These are phyloP conservation scores for Lagria hirta DNA, from an alignment of 2,888 invertebrate species.

Conservation along the genomic window DNA sequence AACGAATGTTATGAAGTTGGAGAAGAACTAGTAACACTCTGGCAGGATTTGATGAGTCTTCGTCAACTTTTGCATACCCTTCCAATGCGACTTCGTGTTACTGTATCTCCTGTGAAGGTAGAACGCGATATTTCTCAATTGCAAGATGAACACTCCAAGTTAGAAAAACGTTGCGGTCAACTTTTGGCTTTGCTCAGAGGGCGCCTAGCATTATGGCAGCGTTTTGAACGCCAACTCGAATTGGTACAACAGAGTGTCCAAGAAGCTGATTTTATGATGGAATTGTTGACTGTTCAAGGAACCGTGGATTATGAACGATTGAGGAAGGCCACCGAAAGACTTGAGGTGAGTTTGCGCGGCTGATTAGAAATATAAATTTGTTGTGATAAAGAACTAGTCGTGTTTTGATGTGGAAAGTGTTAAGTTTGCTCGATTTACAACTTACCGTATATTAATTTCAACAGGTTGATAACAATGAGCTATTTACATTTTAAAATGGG, in stretches of 20 bases:
- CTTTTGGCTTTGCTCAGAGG: slow-evolving; percentile 66
- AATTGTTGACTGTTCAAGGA: slow-evolving; percentile 78
- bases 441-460: no score
- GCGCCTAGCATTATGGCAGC: slow-evolving; percentile 71
- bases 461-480: no score
- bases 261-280: slow-evolving; percentile 87
- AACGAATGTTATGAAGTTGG: slow-evolving; percentile 70
- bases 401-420: no score
- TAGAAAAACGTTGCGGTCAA: slow-evolving; percentile 72
- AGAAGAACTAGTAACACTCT: slow-evolving; percentile 69
- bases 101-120: slow-evolving; percentile 68
- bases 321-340: slow-evolving; percentile 78
- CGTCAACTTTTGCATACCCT: slow-evolving; percentile 77
- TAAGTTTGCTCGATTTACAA: no score
- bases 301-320: slow-evolving; percentile 82
- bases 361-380: no score
- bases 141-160: slow-evolving; percentile 71
- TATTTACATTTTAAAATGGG: no score
- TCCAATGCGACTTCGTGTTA: slow-evolving; percentile 72
- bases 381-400: no score
- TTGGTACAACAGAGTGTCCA: slow-evolving; percentile 79
- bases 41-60: slow-evolving; percentile 76
- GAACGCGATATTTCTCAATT: slow-evolving; percentile 75
- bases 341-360: slow-evolving; percentile 66
- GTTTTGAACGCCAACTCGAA: slow-evolving; percentile 77